These are phyloP conservation scores for Frankliniella fusca DNA, from an alignment of 2,888 invertebrate genomes.

Conservation along the genomic window DNA sequence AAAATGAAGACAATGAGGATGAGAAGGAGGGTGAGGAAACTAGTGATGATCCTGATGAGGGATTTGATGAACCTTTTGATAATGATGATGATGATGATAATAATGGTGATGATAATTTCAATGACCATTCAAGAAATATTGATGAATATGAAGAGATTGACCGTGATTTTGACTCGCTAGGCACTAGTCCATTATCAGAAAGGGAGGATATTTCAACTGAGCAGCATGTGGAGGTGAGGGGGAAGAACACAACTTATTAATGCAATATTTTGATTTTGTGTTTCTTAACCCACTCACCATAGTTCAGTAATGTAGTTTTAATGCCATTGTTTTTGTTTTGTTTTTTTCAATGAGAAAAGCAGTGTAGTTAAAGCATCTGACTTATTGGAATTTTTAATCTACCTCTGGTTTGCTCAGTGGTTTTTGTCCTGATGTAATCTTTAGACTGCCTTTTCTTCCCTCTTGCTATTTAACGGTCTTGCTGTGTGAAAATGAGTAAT, in stretches of 20 bases:
- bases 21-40: conserved; percentile 28
- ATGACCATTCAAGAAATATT: conserved; percentile 30
- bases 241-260: background rate
- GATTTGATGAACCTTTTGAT: conserved; percentile 35
- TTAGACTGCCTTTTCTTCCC: no score
- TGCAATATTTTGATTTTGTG: background rate
- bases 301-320: background rate
- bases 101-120: background rate
- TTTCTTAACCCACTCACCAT: background rate
- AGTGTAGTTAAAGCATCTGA: no score
- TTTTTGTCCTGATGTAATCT: no score
- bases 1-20: conserved; percentile 29
- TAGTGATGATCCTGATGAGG: conserved; percentile 26
- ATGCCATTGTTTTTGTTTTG: background rate
- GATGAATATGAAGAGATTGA: conserved; percentile 20
- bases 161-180: background rate
- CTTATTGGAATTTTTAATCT: no score
- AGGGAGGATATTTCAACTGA: background rate
- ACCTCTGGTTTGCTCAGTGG: no score
- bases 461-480: no score
- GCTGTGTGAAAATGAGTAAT: background rate
- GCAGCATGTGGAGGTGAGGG: conserved; percentile 6
- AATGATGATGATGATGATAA: conserved; percentile 30
- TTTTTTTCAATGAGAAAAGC: background rate
- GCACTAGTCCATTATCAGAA: background rate